Evolutionary conservation across 64 coral and sea anemone genomes (phyloP).

Genomic region (Montipora capricornis): DNA sequence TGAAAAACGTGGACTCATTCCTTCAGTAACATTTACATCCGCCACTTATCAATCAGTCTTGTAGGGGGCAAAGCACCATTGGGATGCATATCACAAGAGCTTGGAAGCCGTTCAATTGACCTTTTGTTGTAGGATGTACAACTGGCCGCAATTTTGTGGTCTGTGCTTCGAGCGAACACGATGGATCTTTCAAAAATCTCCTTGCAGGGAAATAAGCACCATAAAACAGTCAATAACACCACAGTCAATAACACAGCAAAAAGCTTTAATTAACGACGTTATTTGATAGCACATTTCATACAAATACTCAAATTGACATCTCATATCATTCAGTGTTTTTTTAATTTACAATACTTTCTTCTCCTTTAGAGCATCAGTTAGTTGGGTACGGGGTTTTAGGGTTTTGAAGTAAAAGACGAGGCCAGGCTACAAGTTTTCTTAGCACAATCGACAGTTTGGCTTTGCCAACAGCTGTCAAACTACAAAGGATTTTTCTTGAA

Average conservation of each 20-base stretch:
- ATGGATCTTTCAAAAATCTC: too few species aligned
- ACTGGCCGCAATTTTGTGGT: too few species aligned
- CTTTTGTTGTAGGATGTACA: too few species aligned
- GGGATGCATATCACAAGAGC: too few species aligned
- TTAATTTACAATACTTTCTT: conserved; percentile 39
- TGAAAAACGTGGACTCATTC: too few species aligned
- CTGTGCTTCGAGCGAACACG: too few species aligned
- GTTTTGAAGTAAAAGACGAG: too few species aligned
- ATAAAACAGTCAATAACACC: background rate
- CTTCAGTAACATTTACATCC: too few species aligned
- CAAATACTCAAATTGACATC: conserved; percentile 54
- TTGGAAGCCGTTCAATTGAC: too few species aligned
- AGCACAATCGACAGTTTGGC: conserved; percentile 3
- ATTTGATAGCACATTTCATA: conserved; percentile 37
- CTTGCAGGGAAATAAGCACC: too few species aligned
- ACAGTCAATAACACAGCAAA: background rate
- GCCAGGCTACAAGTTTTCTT: background rate
- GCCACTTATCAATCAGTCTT: too few species aligned
- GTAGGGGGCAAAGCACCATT: too few species aligned
- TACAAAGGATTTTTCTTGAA: background rate
- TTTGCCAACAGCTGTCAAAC: conserved; percentile 23
- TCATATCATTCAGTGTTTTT: background rate
- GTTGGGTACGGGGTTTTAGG: background rate
- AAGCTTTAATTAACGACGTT: conserved; percentile 28
- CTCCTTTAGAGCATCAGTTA: background rate